Percentiles rank a stretch among this genome's conserved stretches.
phyloP scores from a whole-genome alignment of 2,888 invertebrate genomes.

The Sialis lutaria region DNA sequence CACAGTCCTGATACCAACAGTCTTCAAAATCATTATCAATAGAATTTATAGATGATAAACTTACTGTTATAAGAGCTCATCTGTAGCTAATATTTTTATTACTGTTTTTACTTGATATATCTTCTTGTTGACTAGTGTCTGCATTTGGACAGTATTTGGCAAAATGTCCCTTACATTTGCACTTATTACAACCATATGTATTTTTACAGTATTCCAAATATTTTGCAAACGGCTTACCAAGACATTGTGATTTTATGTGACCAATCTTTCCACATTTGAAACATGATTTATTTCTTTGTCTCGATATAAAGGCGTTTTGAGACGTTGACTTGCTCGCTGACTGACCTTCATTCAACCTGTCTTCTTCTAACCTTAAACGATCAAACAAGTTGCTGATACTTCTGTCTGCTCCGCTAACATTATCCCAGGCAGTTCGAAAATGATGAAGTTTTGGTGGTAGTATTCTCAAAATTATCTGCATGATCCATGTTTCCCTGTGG shows the following conservation, averaged over 20 bases:
- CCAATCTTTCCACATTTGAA: slow-evolving; percentile 11
- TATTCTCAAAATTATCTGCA: too few relatives aligned
- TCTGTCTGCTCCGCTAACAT: neutral
- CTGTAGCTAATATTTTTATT: neutral
- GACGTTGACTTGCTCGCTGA: neutral
- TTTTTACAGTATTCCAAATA: slow-evolving; percentile 14
- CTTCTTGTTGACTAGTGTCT: too few relatives aligned
- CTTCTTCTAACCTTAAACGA: slow-evolving; percentile 1
- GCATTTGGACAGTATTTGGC: slow-evolving; percentile 11
- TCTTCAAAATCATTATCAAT: neutral
- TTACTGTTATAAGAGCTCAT: slow-evolving; percentile 6
- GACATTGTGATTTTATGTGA: slow-evolving; percentile 12
- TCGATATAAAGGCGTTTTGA: neutral
- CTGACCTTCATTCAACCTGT: neutral
- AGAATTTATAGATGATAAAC: slow-evolving; percentile 6
- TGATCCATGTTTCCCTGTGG: too few relatives aligned
- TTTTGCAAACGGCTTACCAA: slow-evolving; percentile 11
- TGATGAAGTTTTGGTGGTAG: neutral
- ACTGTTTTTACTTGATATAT: too few relatives aligned
- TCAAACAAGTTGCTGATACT: neutral
- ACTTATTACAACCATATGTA: slow-evolving; percentile 14
- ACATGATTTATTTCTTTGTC: slow-evolving; percentile 2
- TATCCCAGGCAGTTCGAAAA: neutral
- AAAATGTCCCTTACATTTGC: slow-evolving; percentile 14
- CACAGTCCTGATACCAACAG: slow-evolving; percentile 6